Conservation (phyloP, 2,113 vertebrate genomes). For the Pygoscelis antarcticus region DNA sequence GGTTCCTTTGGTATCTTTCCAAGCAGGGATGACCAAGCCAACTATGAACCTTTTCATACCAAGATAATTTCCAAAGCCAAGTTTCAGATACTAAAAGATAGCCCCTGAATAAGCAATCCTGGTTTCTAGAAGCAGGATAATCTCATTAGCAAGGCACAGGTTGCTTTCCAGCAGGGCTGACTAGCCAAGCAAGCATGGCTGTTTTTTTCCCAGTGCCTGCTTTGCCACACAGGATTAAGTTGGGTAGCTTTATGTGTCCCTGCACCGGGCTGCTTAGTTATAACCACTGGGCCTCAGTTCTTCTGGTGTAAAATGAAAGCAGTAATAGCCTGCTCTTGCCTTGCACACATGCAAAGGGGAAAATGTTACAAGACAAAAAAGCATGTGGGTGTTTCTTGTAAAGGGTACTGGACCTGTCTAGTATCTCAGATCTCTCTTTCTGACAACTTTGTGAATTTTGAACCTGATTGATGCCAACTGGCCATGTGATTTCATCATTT, state of each 20-base stretch:
- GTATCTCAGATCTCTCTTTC: not conserved
- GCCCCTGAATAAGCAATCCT: not conserved
- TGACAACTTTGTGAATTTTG: not conserved
- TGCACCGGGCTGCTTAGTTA: not conserved
- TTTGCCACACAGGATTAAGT: not conserved
- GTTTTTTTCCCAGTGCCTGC: not conserved
- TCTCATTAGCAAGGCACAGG: not conserved
- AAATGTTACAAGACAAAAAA: conserved; percentile 4
- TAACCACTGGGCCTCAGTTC: not conserved
- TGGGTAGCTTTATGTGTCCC: not conserved
- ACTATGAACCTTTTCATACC: not conserved
- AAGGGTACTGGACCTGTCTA: not conserved
- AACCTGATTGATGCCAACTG: not conserved
- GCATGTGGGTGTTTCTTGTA: conserved; percentile 23
- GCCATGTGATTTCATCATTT: not conserved
- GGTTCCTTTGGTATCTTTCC: not conserved
- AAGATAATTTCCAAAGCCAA: not conserved
- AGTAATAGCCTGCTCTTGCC: not conserved
- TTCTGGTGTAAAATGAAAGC: not conserved
- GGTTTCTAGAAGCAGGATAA: not conserved
- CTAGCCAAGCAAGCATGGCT: not conserved
- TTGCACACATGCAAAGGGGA: not conserved
- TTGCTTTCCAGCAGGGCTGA: not conserved
- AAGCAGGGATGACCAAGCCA: not conserved
- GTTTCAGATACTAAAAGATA: not conserved